Evolutionary conservation across 2,113 vertebrate genomes (phyloP).

Genomic region (Pygoscelis adeliae): DNA sequence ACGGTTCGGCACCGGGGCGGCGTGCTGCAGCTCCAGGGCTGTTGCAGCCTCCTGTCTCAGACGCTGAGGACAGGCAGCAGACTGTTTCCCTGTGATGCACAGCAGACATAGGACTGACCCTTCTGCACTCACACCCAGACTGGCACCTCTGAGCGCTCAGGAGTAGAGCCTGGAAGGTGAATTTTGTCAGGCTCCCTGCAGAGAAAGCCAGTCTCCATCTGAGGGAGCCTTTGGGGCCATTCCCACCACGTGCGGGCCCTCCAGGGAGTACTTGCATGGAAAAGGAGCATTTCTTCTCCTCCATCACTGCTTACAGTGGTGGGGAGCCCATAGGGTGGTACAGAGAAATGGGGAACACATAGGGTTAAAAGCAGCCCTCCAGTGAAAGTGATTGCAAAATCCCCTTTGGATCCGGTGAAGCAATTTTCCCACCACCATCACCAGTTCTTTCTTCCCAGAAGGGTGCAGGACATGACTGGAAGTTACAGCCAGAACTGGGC

Average conservation of each 20-base stretch:
- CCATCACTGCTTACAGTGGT: not conserved
- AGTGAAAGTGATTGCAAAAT: not conserved
- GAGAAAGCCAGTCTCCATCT: not conserved
- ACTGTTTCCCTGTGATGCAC: not conserved
- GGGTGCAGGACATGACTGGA: not conserved
- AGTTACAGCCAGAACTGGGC: not conserved
- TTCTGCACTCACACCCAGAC: not conserved
- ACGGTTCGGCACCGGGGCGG: not conserved
- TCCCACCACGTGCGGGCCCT: not conserved
- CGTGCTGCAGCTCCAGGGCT: not conserved
- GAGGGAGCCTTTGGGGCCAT: not conserved
- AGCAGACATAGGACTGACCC: not conserved
- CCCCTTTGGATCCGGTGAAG: not conserved
- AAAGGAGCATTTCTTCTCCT: not conserved
- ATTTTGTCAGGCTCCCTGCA: not conserved
- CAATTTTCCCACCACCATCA: not conserved
- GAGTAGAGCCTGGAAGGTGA: not conserved
- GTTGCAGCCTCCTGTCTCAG: not conserved
- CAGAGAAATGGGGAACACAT: not conserved
- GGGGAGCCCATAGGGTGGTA: not conserved
- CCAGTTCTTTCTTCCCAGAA: slow-evolving; percentile 12
- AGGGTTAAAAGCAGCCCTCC: slow-evolving; percentile 16
- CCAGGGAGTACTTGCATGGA: not conserved
- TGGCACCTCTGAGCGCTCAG: not conserved
- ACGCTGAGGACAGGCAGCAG: not conserved